A percentile compares a stretch with the other conserved stretches of the same genome.
phyloP scores from a whole-genome alignment of 2,113 vertebrate species.

The Neogobius melanostomus region DNA sequence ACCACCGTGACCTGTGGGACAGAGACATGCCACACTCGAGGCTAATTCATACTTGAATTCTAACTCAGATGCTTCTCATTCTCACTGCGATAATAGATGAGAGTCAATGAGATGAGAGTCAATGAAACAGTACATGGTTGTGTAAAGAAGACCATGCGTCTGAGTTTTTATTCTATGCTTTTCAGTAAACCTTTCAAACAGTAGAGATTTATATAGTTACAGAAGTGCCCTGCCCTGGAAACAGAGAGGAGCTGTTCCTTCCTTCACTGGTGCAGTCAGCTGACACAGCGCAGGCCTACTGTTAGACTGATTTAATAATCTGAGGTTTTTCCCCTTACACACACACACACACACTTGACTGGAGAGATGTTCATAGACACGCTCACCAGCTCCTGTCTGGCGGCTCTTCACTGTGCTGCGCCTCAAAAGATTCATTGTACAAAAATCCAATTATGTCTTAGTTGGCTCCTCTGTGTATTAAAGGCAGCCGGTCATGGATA shows the following conservation, averaged over 20 bases:
- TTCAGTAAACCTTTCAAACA: neutral
- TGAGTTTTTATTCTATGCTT: neutral
- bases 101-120: neutral
- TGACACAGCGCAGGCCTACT: slow-evolving; percentile 60
- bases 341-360: slow-evolving; percentile 7
- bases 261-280: slow-evolving; percentile 55
- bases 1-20: neutral
- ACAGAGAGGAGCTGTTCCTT: slow-evolving; percentile 42
- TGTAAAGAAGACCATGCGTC: neutral
- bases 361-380: neutral
- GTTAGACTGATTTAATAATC: slow-evolving; percentile 59
- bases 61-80: too few species aligned
- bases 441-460: slow-evolving; percentile 58
- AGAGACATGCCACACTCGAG: neutral
- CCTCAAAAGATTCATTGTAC: slow-evolving; percentile 66
- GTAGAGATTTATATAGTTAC: neutral
- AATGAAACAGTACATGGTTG: neutral
- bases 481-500: slow-evolving; percentile 52
- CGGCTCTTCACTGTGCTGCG: slow-evolving; percentile 12
- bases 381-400: slow-evolving; percentile 23
- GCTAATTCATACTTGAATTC: neutral
- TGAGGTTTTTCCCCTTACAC: slow-evolving; percentile 29
- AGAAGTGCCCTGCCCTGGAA: slow-evolving; percentile 23
- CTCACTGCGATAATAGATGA: too few species aligned
- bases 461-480: slow-evolving; percentile 53